Evolutionary conservation across 1,140 invertebrate genomes (phyloP), one percentile per base, ranked within the genome.

Genomic region (Caenorhabditis latens): DNA sequence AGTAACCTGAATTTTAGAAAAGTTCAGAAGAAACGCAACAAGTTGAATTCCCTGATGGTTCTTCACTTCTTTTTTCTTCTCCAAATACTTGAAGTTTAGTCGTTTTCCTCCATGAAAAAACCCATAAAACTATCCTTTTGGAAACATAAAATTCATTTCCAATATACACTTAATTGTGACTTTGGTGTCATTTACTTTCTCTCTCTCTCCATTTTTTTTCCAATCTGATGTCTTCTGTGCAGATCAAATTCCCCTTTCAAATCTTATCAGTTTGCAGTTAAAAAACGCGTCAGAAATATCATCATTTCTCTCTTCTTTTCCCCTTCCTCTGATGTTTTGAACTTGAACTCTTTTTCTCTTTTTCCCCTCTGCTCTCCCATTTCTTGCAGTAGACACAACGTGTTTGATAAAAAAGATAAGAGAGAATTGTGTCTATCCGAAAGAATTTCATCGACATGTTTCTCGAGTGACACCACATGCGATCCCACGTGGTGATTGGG

Each of bases 201-300:
- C n/a, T 21, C 14, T 83, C n/a, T 53, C 40, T 83, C 24, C 40
- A 3, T n/a, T 24, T 83, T n/a, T 19, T 53, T 19, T 2, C n/a
- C 7, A 48, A 24, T 48, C 11, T 46, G 16, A 16, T 32, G 11
- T 79, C 46, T 19, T 24, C 32, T 32, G 32, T 71, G 65, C 65
- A 71, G 19, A 71, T n/a, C 13, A 13, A 71, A 43, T 43, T 43
- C 16, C 21, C 50, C 42, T 40, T 13, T 58, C 13, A n/a, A 53
- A 53, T 83, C 79, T 83, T 83, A 53, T 83, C 79, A 21, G 48
- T 55, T 83, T 13, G 13, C 21, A 42, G 16, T 53, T 83, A 53
- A 42, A 53, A 55, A 32, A 48, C 19, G 2, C 75, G 43, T 55
- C 50, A 55, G 24, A 83, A 55, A 42, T 58, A 83, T 83, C 55